Percentiles rank a stretch among this genome's conserved stretches.
These are phyloP conservation scores for Trididemnum miniatum DNA, from an alignment of 23 tunicate genomes.

Conservation along the genomic window DNA sequence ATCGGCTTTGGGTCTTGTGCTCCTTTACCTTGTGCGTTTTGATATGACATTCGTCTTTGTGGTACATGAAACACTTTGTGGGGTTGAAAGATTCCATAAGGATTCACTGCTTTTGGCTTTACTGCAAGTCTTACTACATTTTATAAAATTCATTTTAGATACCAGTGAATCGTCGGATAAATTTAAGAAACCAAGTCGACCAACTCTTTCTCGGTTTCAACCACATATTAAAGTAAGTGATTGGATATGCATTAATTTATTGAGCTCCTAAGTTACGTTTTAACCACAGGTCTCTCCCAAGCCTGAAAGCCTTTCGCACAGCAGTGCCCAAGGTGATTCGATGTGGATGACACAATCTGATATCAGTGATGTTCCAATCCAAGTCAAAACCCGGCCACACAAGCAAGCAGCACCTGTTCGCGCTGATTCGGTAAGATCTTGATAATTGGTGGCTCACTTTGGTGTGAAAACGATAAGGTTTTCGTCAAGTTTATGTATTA, in stretches of 20 bases:
- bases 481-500: too few species aligned
- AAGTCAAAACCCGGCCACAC: background rate
- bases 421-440: background rate
- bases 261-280: background rate
- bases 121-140: too few species aligned
- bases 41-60: too few species aligned
- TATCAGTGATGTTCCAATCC: background rate
- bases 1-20: too few species aligned
- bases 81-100: too few species aligned
- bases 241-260: too few species aligned
- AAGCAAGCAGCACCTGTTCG: background rate
- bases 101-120: too few species aligned
- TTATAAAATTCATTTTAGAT: too few species aligned
- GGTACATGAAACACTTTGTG: too few species aligned
- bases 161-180: slow-evolving; percentile 39
- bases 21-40: too few species aligned
- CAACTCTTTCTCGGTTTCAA: slow-evolving; percentile 65
- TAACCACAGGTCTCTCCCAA: background rate
- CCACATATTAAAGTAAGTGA: slow-evolving; percentile 70
- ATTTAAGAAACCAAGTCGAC: background rate
- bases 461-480: too few species aligned
- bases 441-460: too few species aligned
- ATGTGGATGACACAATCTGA: slow-evolving; percentile 18
- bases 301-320: background rate
- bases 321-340: background rate